Evolutionary conservation across 1,140 invertebrate genomes (phyloP).

Genomic region (Eciton burchellii): DNA sequence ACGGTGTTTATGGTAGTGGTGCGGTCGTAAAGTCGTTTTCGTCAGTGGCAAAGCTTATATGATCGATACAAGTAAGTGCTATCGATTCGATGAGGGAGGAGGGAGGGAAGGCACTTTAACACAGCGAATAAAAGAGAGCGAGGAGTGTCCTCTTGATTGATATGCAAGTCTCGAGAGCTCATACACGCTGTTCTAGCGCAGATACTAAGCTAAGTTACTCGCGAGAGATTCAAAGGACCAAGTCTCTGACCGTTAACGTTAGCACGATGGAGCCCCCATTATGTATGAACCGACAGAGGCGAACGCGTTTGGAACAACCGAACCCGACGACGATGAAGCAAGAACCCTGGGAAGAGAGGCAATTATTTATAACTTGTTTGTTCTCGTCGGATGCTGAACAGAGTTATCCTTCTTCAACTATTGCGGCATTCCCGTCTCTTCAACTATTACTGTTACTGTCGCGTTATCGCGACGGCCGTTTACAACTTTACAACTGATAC

Average conservation of each 20-base stretch:
- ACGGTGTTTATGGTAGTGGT: slow-evolving; percentile 55
- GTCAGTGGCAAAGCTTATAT: slow-evolving; percentile 64
- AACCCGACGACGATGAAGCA: slow-evolving; percentile 5
- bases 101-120: slow-evolving; percentile 53
- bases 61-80: slow-evolving; percentile 68
- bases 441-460: too few relatives aligned
- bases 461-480: neutral
- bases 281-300: slow-evolving; percentile 17
- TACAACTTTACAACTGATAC: neutral
- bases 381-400: neutral
- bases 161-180: slow-evolving; percentile 73
- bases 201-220: slow-evolving; percentile 67
- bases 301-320: slow-evolving; percentile 1
- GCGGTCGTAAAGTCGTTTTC: slow-evolving; percentile 62
- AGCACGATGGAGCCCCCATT: slow-evolving; percentile 33
- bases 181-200: slow-evolving; percentile 66
- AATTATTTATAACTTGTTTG: neutral
- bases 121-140: slow-evolving; percentile 66
- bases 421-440: too few relatives aligned
- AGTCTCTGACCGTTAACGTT: slow-evolving; percentile 50
- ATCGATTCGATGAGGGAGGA: slow-evolving; percentile 62
- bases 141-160: slow-evolving; percentile 71
- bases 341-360: neutral
- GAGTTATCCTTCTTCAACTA: neutral
- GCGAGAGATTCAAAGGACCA: slow-evolving; percentile 55